Percentiles rank a stretch among this genome's conserved stretches.
These are phyloP conservation scores for Dreissena rostriformis DNA, from an alignment of 1,140 invertebrate genomes.

Conservation along the genomic window DNA sequence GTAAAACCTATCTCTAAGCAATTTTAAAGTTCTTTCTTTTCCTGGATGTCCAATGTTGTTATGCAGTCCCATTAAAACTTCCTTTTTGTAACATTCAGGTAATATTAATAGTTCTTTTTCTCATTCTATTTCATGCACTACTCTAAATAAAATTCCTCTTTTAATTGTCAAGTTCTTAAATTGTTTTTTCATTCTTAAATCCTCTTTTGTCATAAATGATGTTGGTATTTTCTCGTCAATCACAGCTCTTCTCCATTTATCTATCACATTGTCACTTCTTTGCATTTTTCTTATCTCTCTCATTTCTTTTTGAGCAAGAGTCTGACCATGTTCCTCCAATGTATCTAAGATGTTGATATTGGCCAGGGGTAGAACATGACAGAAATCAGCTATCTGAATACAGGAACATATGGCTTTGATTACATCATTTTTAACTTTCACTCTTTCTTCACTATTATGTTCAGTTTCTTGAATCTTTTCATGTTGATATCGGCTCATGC, in stretches of 20 bases:
- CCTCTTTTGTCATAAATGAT: not conserved
- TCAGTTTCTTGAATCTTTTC: constrained; percentile 10
- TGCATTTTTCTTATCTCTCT: constrained; percentile 16
- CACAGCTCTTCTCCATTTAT: constrained; percentile 6
- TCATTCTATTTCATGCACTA: not conserved
- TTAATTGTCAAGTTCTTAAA: not conserved
- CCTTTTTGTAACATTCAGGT: constrained; percentile 3
- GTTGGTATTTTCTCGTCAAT: constrained; percentile 3
- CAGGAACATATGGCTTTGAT: constrained; percentile 6
- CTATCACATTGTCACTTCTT: not conserved
- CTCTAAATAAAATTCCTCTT: constrained; percentile 10
- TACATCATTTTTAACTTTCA: not conserved
- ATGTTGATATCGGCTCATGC: constrained; percentile 27
- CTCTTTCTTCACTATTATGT: constrained; percentile 11
- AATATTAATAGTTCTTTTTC: not conserved
- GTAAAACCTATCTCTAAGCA: constrained; percentile 5
- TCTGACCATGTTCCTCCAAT: not conserved
- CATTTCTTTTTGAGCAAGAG: constrained; percentile 9
- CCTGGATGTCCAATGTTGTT: not conserved
- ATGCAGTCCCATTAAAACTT: constrained; percentile 9
- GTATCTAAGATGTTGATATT: constrained; percentile 2
- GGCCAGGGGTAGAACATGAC: not conserved
- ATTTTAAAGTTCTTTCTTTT: not conserved
- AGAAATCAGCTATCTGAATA: not conserved
- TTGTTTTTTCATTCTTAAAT: not conserved